Percentiles rank a stretch among this genome's conserved stretches.
These are phyloP conservation scores for Hyperoplus immaculatus DNA, from an alignment of 2,797 vertebrate genomes.

Conservation along the genomic window DNA sequence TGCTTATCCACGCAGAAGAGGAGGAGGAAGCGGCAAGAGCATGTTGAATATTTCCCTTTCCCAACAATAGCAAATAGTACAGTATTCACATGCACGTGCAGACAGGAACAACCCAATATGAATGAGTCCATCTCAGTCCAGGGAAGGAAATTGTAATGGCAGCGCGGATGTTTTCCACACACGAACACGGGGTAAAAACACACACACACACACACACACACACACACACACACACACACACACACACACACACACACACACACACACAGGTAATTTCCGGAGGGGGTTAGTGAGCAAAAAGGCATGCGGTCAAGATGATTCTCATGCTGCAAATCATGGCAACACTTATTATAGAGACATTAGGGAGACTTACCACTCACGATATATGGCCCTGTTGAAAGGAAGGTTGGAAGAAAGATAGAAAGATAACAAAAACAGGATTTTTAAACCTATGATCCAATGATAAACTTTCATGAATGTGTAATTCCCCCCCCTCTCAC, in stretches of 20 bases:
- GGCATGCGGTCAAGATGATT: slow-evolving; percentile 77
- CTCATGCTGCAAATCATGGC: slow-evolving; percentile 78
- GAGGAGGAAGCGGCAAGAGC: neutral
- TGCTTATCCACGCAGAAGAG: slow-evolving; percentile 5
- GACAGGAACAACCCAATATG: slow-evolving; percentile 36
- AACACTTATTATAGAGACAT: slow-evolving; percentile 65
- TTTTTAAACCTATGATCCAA: slow-evolving; percentile 48
- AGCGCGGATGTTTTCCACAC: slow-evolving; percentile 22
- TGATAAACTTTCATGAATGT: neutral
- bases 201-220: neutral
- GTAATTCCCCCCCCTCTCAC: neutral
- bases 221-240: slow-evolving; percentile 6
- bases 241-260: slow-evolving; percentile 40
- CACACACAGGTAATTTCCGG: slow-evolving; percentile 49
- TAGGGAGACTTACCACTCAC: slow-evolving; percentile 85
- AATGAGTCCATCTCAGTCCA: slow-evolving; percentile 31
- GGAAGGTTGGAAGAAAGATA: slow-evolving; percentile 63
- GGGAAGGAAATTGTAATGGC: slow-evolving; percentile 27
- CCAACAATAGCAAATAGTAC: slow-evolving; percentile 25
- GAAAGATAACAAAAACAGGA: slow-evolving; percentile 69
- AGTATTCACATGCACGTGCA: slow-evolving; percentile 59
- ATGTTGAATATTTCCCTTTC: slow-evolving; percentile 16
- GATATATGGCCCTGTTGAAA: slow-evolving; percentile 85
- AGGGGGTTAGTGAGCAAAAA: slow-evolving; percentile 78
- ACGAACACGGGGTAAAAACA: neutral